A percentile compares a stretch with the other conserved stretches of the same genome.
Evolutionary conservation across 2,888 invertebrate genomes (phyloP).

Genomic region (Linhomoeus sp.): DNA sequence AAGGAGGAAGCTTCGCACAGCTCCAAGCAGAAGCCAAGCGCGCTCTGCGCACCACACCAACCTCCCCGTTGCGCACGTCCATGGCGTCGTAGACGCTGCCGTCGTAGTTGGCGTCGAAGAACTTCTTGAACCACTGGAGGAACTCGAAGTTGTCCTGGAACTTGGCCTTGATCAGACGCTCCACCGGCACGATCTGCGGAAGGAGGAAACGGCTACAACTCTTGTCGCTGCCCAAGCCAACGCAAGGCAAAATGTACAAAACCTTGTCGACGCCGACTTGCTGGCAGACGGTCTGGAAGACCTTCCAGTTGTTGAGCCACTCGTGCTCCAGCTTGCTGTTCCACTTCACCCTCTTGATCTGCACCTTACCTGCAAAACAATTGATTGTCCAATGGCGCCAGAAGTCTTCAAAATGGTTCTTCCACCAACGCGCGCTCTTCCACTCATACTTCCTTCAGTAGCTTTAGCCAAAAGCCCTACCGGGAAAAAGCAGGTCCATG

Average conservation of each 20-base stretch:
- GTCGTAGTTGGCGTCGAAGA: constrained; percentile 99
- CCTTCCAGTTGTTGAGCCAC: constrained; percentile 97
- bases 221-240: no score
- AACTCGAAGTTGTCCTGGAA: constrained; percentile 99
- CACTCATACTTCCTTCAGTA: no score
- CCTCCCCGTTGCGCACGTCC: constrained; percentile 56
- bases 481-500: constrained; percentile 93
- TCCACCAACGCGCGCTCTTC: no score
- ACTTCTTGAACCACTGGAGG: constrained; percentile 99
- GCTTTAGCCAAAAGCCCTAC: no score
- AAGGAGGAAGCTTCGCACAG: no score
- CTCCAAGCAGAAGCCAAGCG: no score
- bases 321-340: constrained; percentile 96
- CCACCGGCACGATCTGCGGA: constrained; percentile 99
- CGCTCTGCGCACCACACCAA: no score
- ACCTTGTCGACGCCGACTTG: constrained; percentile 97
- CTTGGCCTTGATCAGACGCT: constrained; percentile 92
- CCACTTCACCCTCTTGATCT: constrained; percentile 83
- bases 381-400: no score
- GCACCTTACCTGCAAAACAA: constrained; percentile 28
- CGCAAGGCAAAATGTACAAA: constrained; percentile 14
- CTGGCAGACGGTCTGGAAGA: constrained; percentile 84
- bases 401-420: no score
- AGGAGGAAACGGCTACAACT: no score
- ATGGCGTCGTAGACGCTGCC: constrained; percentile 84